Evolutionary conservation across 1,140 invertebrate species (phyloP), one percentile per base, ranked within the genome.

Genomic region (Magallana gigas): DNA sequence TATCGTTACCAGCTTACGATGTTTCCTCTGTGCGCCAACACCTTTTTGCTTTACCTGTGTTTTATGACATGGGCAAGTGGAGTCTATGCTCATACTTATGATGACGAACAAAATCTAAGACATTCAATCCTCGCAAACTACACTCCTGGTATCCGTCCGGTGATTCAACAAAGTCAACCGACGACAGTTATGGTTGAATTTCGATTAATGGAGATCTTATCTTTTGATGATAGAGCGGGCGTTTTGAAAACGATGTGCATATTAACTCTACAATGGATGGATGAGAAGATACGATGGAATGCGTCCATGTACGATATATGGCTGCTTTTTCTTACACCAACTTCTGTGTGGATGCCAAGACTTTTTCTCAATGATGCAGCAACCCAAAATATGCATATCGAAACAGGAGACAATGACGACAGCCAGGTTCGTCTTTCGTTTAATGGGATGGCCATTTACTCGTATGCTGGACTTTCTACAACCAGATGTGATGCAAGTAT

Each of bases 221-320:
- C 68, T 8, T 85, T 48, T 85, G 84, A 85, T 48, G 84, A 76
- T 57, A 76, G 16, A 57, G 29, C 84, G 9, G 84, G 84, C n/a
- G 18, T 12, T 11, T 16, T 85, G 7, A 57, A 56, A 76, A 12
- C 68, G 8, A 29, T 29, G 1, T 18, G 23, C 8, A n/a, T 16
- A 4, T 8, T 58, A 57, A 11, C 68, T 5, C 18, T 76, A 8
- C 9, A 8, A 48, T 85, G 84, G 84, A 76, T 57, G 18, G 84
- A 85, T 58, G 84, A 85, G 56, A 12, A 57, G 16, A 57, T 76
- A 14, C 14, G n/a, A 3, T 76, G 64, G 56, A 36, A 85, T 29
- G 8, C 12, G 11, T 76, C 68, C 5, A 9, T 12, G 7, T 11
- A 76, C 12, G 23, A 29, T 23, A 29, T 76, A 11, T 8, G 12